Base-by-base conservation (phyloP, 1,140 invertebrate genomes). In the Oncopeltus fasciatus region DNA sequence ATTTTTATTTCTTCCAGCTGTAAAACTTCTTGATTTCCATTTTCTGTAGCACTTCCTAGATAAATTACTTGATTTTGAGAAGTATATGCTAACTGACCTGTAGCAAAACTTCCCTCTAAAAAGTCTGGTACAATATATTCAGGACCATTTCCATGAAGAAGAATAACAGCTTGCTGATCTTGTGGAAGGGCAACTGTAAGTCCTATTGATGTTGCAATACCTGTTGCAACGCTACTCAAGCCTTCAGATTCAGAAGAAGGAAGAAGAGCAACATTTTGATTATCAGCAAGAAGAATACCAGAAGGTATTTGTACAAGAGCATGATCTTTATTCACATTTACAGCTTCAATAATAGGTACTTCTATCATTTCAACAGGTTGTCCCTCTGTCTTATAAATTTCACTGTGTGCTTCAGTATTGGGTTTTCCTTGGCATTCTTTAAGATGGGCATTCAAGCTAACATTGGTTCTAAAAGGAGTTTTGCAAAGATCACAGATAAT, bases 401-500 rank as follows among this genome's bases (percentile, higher is more conserved):
- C 24, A 57, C 4, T 28, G 14, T 16, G 27, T 14, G 14, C 46
- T 18, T 59, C 29, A 38, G 11, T 44, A 18, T 2, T 9, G 18
- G 21, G 28, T 38, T 53, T 53, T 14, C 47, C 59, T 51, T 56
- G 18, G 33, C 64, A 65, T 18, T 58, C 56, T 43, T 59, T 61
- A 2, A 86, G 75, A 70, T 87, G 85, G 18, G 78, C 77, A 72
- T 84, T 85, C 16, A 86, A 72, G 69, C 82, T 81, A 8, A 75
- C 72, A 67, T 81, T 80, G 44, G 83, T 75, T 31, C 80, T 75
- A 67, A 85, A 84, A 58, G 78, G 73, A 70, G 82, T 83, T 44
- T 77, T 74, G 70, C 85, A 87, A 68, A 83, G 85, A 62, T 81
- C 77, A 70, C 85, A 87, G 68, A 84, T 74, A 61, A 75, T 81